Evolutionary conservation across 2,797 vertebrate species (phyloP).

Genomic region (Podargus strigoides): DNA sequence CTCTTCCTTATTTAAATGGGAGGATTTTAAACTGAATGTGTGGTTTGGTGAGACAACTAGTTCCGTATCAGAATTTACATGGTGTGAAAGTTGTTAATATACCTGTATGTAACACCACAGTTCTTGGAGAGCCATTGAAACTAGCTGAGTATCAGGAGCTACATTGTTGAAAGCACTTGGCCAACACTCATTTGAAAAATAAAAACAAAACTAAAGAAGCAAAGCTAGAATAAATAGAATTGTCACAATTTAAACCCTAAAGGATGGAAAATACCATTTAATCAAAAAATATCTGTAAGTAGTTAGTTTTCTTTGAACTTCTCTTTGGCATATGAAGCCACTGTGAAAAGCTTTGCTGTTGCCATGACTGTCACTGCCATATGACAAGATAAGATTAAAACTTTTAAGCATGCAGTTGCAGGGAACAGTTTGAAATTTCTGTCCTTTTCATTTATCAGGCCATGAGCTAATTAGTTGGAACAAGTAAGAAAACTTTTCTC

Average conservation of each 20-base stretch:
- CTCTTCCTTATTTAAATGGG: background rate
- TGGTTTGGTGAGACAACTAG: background rate
- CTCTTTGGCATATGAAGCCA: background rate
- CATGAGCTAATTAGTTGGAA: slow-evolving; percentile 40
- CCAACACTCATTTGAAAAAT: background rate
- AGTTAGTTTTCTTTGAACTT: background rate
- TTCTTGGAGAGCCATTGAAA: background rate
- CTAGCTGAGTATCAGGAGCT: background rate
- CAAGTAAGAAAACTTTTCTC: slow-evolving; percentile 23
- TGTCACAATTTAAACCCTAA: background rate
- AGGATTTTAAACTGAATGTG: background rate
- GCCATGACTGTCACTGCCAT: background rate
- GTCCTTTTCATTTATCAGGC: slow-evolving; percentile 34
- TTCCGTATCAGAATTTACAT: background rate
- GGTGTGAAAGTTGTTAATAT: background rate
- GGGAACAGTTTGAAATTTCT: slow-evolving; percentile 2
- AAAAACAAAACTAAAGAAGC: background rate
- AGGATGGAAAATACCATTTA: background rate
- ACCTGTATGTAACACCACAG: background rate
- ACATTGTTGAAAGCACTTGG: background rate
- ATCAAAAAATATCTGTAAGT: background rate
- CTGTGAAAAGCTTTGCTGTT: background rate
- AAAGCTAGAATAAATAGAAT: background rate
- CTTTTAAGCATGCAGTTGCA: background rate
- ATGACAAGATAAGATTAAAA: background rate